phyloP scores from a whole-genome alignment of 1,140 invertebrate species.

The Galleria mellonella region DNA sequence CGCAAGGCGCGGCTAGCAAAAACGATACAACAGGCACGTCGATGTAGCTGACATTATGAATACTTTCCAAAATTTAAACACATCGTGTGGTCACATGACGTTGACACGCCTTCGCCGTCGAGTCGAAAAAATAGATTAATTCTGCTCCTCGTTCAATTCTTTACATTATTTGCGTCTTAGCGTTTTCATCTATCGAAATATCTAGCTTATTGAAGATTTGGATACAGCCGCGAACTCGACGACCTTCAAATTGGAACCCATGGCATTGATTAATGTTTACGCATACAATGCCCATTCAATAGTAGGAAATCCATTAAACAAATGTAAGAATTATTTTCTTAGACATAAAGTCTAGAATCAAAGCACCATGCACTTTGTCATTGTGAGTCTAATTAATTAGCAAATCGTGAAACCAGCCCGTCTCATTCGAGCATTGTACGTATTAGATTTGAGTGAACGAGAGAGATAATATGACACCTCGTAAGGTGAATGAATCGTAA shows the following conservation, averaged over 20 bases:
- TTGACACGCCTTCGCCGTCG: constrained; percentile 15
- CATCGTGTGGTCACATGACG: constrained; percentile 18
- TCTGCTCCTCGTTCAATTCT: neutral
- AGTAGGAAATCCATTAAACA: constrained; percentile 7
- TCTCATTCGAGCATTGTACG: constrained; percentile 36
- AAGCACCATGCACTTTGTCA: constrained; percentile 15
- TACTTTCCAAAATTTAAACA: constrained; percentile 6
- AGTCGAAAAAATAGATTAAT: neutral
- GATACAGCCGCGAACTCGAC: constrained; percentile 31
- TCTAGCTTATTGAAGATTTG: constrained; percentile 18
- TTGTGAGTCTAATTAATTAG: constrained; percentile 57
- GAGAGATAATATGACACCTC: constrained; percentile 19
- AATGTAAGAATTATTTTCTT: constrained; percentile 21
- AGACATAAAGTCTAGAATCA: constrained; percentile 34
- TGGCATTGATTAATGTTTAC: constrained; percentile 67
- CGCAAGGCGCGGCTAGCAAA: constrained; percentile 1
- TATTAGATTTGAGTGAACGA: constrained; percentile 25
- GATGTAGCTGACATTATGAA: constrained; percentile 8
- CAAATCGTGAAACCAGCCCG: constrained; percentile 40
- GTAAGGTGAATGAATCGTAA: constrained; percentile 51
- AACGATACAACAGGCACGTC: constrained; percentile 12
- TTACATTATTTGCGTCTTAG: constrained; percentile 8
- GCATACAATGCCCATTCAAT: constrained; percentile 58
- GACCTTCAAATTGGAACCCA: constrained; percentile 53
- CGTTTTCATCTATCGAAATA: constrained; percentile 9